Base-by-base conservation (phyloP, 1,140 invertebrate species). In the Philopotamus ludificatus region DNA sequence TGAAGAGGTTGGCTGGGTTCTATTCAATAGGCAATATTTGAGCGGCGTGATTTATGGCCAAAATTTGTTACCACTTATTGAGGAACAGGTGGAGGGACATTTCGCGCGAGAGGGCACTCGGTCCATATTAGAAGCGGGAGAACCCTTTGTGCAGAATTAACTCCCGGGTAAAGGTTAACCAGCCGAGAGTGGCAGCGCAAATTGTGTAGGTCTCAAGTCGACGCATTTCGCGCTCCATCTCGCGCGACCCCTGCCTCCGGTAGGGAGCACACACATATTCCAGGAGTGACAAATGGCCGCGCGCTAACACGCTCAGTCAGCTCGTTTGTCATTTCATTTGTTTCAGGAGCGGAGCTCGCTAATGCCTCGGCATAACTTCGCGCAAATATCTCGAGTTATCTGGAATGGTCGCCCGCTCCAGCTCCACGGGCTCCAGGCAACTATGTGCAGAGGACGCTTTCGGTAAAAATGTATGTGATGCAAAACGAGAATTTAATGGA, bases 281-380 rank as follows among this genome's bases (percentile, higher is more conserved):
- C 44, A 16, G 4, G 18, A 4, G 10, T 47, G 44, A 47, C 44
- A 47, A 47, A 47, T 47, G 44, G 44, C 18, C 18, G 10, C 10
- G 15, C 44, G 15, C 18, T 47, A 47, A 47, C 18, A 47, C 44
- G 44, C 18, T 47, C 18, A 47, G 18, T 16, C 15, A 16, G 15
- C 4, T 47, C 44, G 44, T 47, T 47, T 47, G 44, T 47, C 44
- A 47, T 47, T 47, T 47, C 44, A 47, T 47, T 47, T 47, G 44
- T 47, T 47, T 47, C 44, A 47, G 8, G 44, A 15, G 4, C 44
- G 4, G 44, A 15, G 7, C 15, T 16, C 44, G 44, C 44, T 47
- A 47, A 47, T 47, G 44, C 18, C n/a, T 47, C 44, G 10, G 44
- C 44, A 47, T 47, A 47, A 47, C 18, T 47, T 16, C 18, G 4